A percentile compares a stretch with the other conserved stretches of the same genome.
These are phyloP conservation scores for Acropora yongei DNA, from an alignment of 64 coral and sea anemone genomes.

Conservation along the genomic window DNA sequence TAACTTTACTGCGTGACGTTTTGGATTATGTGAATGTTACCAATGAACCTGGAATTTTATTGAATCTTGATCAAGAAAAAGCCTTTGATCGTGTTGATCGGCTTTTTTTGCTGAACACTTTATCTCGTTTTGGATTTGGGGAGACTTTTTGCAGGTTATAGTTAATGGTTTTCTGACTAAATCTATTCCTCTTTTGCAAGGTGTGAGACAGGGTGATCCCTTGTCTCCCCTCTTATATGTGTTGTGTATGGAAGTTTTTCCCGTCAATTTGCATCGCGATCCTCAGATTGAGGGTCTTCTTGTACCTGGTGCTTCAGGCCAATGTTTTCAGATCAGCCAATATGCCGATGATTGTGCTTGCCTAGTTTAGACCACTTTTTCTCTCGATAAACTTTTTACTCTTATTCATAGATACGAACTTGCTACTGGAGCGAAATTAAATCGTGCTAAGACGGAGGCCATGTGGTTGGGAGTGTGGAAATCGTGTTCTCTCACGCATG, in stretches of 20 bases:
- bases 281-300: background rate
- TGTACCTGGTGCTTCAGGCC: background rate
- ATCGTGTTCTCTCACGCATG: background rate
- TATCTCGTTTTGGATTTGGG: background rate
- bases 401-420: background rate
- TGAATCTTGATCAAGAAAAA: constrained; percentile 19
- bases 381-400: background rate
- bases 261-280: background rate
- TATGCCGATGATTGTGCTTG: constrained; percentile 59
- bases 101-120: background rate
- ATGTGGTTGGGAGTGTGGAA: constrained; percentile 43
- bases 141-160: background rate
- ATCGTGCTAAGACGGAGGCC: constrained; percentile 31
- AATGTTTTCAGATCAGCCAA: constrained; percentile 2
- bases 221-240: constrained; percentile 32
- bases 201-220: too few species aligned
- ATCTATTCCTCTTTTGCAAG: too few species aligned
- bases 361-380: constrained; percentile 6
- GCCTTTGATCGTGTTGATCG: constrained; percentile 40
- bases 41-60: background rate
- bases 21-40: background rate
- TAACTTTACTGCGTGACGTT: background rate
- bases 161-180: too few species aligned
- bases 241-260: constrained; percentile 11
- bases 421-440: constrained; percentile 25